phyloP scores from a whole-genome alignment of 2,797 vertebrate genomes.

The Neostethus bicornis region DNA sequence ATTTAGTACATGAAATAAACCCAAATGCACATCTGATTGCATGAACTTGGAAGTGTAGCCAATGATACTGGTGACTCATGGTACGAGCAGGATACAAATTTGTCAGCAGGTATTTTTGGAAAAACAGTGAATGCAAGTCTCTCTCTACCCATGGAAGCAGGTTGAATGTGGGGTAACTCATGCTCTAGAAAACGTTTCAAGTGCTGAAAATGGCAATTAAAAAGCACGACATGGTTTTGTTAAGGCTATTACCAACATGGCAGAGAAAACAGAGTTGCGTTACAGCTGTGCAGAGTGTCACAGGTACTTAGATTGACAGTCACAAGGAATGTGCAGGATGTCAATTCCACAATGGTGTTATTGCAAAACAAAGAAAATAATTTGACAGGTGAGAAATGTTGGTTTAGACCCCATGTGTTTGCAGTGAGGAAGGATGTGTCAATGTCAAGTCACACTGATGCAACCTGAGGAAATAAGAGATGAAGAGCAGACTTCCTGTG shows the following conservation, averaged over 20 bases:
- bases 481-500: slow-evolving; percentile 70
- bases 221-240: slow-evolving; percentile 35
- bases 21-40: background rate
- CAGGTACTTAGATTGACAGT: slow-evolving; percentile 49
- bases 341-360: slow-evolving; percentile 54
- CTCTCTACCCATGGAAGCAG: slow-evolving; percentile 31
- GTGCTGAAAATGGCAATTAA: slow-evolving; percentile 54
- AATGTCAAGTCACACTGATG: slow-evolving; percentile 69
- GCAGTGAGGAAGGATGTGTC: slow-evolving; percentile 63
- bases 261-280: slow-evolving; percentile 24
- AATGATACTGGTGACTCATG: slow-evolving; percentile 6
- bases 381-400: slow-evolving; percentile 71
- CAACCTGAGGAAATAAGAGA: slow-evolving; percentile 74
- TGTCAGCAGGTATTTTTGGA: slow-evolving; percentile 12
- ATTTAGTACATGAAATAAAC: background rate
- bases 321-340: slow-evolving; percentile 36
- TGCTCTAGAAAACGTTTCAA: slow-evolving; percentile 32
- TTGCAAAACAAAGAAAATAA: slow-evolving; percentile 59
- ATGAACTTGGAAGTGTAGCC: slow-evolving; percentile 1
- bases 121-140: slow-evolving; percentile 11
- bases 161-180: slow-evolving; percentile 31
- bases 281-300: slow-evolving; percentile 31
- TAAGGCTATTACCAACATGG: slow-evolving; percentile 35
- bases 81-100: slow-evolving; percentile 4
- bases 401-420: slow-evolving; percentile 64